These are phyloP conservation scores for Nothocercus julius DNA, from an alignment of 2,113 vertebrate species.

Conservation along the genomic window DNA sequence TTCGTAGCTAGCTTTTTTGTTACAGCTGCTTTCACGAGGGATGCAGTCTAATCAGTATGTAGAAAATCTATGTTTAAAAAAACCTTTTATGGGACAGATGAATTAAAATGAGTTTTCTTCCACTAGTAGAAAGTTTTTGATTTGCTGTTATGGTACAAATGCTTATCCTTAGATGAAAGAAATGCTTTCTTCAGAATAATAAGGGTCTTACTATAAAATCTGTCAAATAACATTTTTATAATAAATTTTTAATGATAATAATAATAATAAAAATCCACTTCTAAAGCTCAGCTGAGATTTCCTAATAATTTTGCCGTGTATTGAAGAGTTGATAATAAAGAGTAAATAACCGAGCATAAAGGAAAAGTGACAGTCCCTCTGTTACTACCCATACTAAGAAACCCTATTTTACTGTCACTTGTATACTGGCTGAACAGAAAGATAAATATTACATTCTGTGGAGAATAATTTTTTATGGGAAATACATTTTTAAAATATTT, in stretches of 20 bases:
- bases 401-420: not conserved
- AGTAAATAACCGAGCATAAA: conserved; percentile 19
- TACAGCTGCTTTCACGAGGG: not conserved
- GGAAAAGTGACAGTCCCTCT: not conserved
- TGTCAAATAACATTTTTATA: conserved; percentile 37
- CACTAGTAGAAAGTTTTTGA: not conserved
- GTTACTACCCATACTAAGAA: conserved; percentile 2
- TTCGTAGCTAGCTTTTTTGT: not conserved
- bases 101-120: not conserved
- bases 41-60: not conserved
- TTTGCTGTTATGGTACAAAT: not conserved
- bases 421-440: not conserved
- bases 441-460: not conserved
- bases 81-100: not conserved
- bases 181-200: not conserved
- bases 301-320: conserved; percentile 40
- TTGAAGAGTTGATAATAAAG: conserved; percentile 27
- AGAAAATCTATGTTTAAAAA: not conserved
- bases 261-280: conserved; percentile 16
- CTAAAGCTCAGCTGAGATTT: conserved; percentile 10
- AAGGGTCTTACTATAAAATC: not conserved
- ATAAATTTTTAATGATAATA: conserved; percentile 31
- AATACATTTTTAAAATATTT: not conserved
- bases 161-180: not conserved
- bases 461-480: not conserved